Conservation (phyloP, 2,888 invertebrate species). For the Ectobius pallidus region DNA sequence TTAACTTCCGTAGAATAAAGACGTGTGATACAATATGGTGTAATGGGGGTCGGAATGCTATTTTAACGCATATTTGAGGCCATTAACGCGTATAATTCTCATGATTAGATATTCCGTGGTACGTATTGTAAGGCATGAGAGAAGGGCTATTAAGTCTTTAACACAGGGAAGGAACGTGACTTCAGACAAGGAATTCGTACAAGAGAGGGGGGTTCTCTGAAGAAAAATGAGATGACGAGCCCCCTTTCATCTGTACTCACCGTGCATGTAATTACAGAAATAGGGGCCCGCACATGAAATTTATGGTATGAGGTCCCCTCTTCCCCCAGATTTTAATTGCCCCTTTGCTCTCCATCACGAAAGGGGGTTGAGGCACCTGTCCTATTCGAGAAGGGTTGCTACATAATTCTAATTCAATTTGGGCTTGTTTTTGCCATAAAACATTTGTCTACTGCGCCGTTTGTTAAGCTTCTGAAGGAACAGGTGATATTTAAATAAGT, state of each 20-base stretch:
- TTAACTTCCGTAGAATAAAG: too few relatives aligned
- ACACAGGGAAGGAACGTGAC: too few relatives aligned
- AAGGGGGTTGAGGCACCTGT: neutral
- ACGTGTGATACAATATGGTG: too few relatives aligned
- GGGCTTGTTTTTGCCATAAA: neutral
- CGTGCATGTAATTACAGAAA: slow-evolving; percentile 17
- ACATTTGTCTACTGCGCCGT: neutral
- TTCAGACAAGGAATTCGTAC: too few relatives aligned
- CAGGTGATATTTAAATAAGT: slow-evolving; percentile 27
- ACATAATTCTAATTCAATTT: slow-evolving; percentile 23
- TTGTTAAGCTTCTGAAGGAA: slow-evolving; percentile 8
- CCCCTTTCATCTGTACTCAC: slow-evolving; percentile 19
- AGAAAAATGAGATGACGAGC: neutral
- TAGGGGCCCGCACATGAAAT: slow-evolving; percentile 2
- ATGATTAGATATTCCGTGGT: too few relatives aligned
- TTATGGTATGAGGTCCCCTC: slow-evolving; percentile 10
- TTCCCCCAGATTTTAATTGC: slow-evolving; percentile 23
- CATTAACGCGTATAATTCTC: too few relatives aligned
- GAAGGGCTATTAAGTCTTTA: too few relatives aligned
- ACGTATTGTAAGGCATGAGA: too few relatives aligned
- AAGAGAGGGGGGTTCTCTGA: neutral
- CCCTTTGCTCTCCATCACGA: slow-evolving; percentile 14
- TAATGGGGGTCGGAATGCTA: too few relatives aligned
- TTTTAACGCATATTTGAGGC: too few relatives aligned
- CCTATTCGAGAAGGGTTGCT: neutral